A percentile compares a stretch with the other conserved stretches of the same genome.
These are phyloP conservation scores for Tupaia chinensis DNA, from an alignment of 2,113 vertebrate species.

Conservation along the genomic window DNA sequence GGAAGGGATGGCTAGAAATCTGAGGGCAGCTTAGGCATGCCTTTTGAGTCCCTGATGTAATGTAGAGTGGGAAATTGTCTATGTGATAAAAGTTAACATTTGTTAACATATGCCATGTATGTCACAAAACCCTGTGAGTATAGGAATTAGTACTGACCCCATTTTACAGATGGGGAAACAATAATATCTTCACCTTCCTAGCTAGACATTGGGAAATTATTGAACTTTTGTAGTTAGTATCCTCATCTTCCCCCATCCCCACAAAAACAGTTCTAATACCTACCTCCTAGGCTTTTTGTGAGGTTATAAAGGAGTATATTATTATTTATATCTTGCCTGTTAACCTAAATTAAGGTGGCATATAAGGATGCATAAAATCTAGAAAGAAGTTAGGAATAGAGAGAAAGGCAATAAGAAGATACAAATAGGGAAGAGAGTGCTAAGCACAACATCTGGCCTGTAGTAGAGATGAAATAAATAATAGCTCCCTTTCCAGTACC, in stretches of 20 bases:
- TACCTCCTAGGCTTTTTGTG: slow-evolving; percentile 32
- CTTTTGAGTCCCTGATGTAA: neutral
- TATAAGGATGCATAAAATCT: slow-evolving; percentile 16
- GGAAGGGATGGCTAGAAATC: neutral
- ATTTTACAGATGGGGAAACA: slow-evolving; percentile 39
- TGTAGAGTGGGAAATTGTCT: neutral
- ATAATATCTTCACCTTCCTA: neutral
- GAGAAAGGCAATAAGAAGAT: slow-evolving; percentile 38
- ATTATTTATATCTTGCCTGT: slow-evolving; percentile 36
- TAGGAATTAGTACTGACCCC: neutral
- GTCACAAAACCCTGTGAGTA: slow-evolving; percentile 1
- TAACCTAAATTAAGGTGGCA: slow-evolving; percentile 1
- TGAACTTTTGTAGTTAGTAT: slow-evolving; percentile 1
- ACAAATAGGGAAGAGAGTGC: neutral
- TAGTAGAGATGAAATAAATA: slow-evolving; percentile 29
- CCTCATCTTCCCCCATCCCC: neutral
- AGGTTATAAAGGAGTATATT: neutral
- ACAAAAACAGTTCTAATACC: neutral
- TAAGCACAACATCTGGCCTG: neutral
- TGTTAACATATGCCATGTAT: neutral
- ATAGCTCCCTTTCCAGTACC: neutral
- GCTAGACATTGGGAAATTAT: neutral
- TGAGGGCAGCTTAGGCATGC: neutral
- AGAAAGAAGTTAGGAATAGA: slow-evolving; percentile 44
- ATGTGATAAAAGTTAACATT: slow-evolving; percentile 12